Conservation (phyloP, 1,140 invertebrate genomes). For the Calephelis virginiensis region DNA sequence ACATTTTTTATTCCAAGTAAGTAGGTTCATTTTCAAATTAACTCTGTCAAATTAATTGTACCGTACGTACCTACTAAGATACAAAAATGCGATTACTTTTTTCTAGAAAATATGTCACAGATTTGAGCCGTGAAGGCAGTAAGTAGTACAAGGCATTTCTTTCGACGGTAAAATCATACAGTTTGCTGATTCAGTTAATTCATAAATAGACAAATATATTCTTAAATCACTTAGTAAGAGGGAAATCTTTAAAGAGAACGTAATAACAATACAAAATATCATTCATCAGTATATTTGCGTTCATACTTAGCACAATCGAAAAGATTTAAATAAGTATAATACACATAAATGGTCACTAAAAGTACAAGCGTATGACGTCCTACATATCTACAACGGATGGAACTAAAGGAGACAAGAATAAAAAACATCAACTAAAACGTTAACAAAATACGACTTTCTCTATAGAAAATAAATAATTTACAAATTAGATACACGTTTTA, state of each 20-base stretch:
- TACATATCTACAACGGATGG: conserved; percentile 72
- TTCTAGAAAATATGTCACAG: background rate
- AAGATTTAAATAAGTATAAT: conserved; percentile 59
- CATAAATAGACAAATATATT: conserved; percentile 27
- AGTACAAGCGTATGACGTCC: conserved; percentile 75
- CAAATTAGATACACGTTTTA: conserved; percentile 76
- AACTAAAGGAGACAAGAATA: conserved; percentile 67
- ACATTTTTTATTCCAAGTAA: too few relatives aligned
- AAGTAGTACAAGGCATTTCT: too few relatives aligned
- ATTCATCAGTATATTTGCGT: conserved; percentile 57
- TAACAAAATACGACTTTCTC: conserved; percentile 78
- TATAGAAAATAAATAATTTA: conserved; percentile 79
- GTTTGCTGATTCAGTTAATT: conserved; percentile 32
- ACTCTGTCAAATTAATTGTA: too few relatives aligned
- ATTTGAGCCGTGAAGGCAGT: too few relatives aligned
- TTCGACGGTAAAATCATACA: background rate
- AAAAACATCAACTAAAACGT: conserved; percentile 77
- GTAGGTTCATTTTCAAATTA: too few relatives aligned
- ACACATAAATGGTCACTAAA: conserved; percentile 73
- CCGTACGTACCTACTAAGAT: too few relatives aligned
- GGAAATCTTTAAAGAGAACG: conserved; percentile 57
- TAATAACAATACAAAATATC: conserved; percentile 45
- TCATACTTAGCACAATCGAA: conserved; percentile 19
- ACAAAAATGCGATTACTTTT: background rate
- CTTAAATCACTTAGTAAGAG: conserved; percentile 47